Evolutionary conservation across 2,113 vertebrate genomes (phyloP).

Genomic region (Phocoena sinus): DNA sequence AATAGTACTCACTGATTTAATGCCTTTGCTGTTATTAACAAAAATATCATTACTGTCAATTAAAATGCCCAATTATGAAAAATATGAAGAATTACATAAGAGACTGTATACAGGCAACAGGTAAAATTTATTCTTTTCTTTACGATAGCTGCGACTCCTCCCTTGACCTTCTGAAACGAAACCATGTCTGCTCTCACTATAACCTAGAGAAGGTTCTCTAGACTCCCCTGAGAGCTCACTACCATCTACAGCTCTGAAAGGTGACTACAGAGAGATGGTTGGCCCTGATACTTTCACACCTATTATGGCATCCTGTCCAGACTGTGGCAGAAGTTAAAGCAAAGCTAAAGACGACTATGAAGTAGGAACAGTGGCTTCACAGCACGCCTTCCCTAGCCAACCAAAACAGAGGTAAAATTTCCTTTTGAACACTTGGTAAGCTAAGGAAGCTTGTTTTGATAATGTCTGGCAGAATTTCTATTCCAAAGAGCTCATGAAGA

Average conservation of each 20-base stretch:
- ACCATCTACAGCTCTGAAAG: not conserved
- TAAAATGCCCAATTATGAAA: slow-evolving; percentile 68
- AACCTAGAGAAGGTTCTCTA: slow-evolving; percentile 42
- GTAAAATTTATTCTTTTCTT: slow-evolving; percentile 24
- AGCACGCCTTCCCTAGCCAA: slow-evolving; percentile 42
- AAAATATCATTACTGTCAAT: slow-evolving; percentile 58
- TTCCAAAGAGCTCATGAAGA: slow-evolving; percentile 53
- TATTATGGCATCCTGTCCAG: not conserved
- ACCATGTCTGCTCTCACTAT: not conserved
- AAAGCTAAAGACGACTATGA: not conserved
- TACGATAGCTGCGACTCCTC: slow-evolving; percentile 58
- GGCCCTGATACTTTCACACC: not conserved
- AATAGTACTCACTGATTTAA: slow-evolving; percentile 53
- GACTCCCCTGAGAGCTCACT: not conserved
- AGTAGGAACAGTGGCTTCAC: slow-evolving; percentile 1
- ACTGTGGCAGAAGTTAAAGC: not conserved
- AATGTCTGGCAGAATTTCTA: slow-evolving; percentile 57
- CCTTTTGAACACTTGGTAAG: slow-evolving; percentile 38
- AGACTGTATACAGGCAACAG: slow-evolving; percentile 50
- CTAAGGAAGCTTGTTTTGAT: slow-evolving; percentile 59
- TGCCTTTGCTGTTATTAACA: slow-evolving; percentile 64
- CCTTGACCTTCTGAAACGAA: slow-evolving; percentile 62
- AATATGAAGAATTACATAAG: slow-evolving; percentile 46
- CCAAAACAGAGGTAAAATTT: slow-evolving; percentile 46
- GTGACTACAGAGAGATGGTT: not conserved